These are phyloP conservation scores for Holothuria leucospilota DNA, from an alignment of 53 echinoderm and acorn worm genomes.

Conservation along the genomic window DNA sequence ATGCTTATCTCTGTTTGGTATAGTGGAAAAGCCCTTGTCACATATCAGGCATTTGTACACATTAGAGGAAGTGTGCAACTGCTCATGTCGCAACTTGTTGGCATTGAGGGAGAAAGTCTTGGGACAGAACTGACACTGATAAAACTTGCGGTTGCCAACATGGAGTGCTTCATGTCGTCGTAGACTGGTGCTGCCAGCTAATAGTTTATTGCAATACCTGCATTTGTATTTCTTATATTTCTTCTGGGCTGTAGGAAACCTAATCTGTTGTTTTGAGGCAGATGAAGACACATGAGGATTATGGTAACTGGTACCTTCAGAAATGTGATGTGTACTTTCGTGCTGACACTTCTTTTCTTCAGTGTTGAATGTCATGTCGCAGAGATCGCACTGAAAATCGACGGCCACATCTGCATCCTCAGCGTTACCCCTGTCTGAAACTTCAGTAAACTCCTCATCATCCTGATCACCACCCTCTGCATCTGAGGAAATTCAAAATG, in stretches of 20 bases:
- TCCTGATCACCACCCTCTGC: not conserved
- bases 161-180: conserved; percentile 32
- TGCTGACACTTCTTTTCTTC: not conserved
- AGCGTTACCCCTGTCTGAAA: not conserved
- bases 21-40: not conserved
- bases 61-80: not conserved
- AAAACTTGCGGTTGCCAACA: not conserved
- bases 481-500: not conserved
- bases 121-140: conserved; percentile 7
- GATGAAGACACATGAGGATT: not conserved
- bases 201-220: conserved; percentile 15
- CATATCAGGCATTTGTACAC: conserved; percentile 37
- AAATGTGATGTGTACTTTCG: not conserved
- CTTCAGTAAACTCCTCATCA: not conserved
- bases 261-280: not conserved
- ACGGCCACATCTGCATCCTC: not conserved
- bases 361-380: not conserved
- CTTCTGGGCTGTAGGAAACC: not conserved
- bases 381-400: not conserved
- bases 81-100: conserved; percentile 17
- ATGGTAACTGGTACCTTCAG: not conserved
- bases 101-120: not conserved
- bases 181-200: not conserved
- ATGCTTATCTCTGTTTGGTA: conserved; percentile 21
- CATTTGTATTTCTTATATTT: conserved; percentile 4